phyloP scores from a whole-genome alignment of 1,140 invertebrate genomes.

The Drosophila willistoni region DNA sequence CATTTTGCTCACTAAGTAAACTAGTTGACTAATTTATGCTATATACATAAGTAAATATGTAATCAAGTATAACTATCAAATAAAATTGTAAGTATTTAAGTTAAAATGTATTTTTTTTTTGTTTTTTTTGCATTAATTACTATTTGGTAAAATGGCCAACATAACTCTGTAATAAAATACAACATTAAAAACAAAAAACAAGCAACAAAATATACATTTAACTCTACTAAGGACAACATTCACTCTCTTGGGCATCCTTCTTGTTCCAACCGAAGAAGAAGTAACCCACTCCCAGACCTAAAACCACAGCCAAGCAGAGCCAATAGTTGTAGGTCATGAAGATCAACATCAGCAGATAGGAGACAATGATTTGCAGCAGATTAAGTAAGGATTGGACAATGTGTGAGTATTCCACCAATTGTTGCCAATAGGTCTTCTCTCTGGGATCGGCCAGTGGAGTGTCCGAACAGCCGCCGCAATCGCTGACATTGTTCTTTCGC shows the following conservation, averaged over 20 bases:
- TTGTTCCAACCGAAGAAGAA: conserved; percentile 94
- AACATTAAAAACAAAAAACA: background rate
- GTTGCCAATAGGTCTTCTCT: conserved; percentile 57
- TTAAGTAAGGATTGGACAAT: conserved; percentile 93
- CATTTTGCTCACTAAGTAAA: conserved; percentile 75
- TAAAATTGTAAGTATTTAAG: conserved; percentile 65
- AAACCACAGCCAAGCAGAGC: conserved; percentile 93
- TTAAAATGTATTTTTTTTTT: conserved; percentile 33
- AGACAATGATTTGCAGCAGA: conserved; percentile 93
- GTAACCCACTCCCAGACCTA: conserved; percentile 94
- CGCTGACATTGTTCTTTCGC: conserved; percentile 26
- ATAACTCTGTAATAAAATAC: conserved; percentile 9
- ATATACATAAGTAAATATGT: conserved; percentile 48
- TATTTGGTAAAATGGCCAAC: conserved; percentile 42
- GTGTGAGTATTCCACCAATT: conserved; percentile 84
- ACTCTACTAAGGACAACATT: conserved; percentile 54
- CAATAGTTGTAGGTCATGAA: conserved; percentile 99
- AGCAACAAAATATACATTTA: background rate
- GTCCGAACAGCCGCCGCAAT: conserved; percentile 53
- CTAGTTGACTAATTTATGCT: conserved; percentile 76
- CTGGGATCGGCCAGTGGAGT: conserved; percentile 49
- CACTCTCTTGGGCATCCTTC: conserved; percentile 61
- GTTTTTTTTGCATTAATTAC: conserved; percentile 43
- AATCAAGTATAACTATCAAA: conserved; percentile 61
- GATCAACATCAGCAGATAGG: conserved; percentile 97